Percentiles rank a stretch among this genome's conserved stretches.
These are phyloP conservation scores for Gadopsis bispinosus DNA, from an alignment of 2,797 vertebrate genomes.

Conservation along the genomic window DNA sequence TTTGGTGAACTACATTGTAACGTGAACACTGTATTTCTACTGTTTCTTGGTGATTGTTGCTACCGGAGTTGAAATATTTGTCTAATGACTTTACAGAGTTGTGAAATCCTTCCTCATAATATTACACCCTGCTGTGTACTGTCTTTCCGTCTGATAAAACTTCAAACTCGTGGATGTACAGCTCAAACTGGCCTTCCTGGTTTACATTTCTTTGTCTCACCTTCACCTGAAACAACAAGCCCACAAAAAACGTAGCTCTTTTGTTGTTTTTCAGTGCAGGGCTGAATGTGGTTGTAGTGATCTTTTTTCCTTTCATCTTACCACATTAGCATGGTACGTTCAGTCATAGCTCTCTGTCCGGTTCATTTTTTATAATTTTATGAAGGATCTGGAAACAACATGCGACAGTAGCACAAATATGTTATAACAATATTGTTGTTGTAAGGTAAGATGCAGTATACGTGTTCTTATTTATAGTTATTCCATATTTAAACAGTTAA, in stretches of 20 bases:
- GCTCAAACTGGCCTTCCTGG: no score
- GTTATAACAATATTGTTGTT: background rate
- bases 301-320: background rate
- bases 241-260: no score
- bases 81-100: background rate
- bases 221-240: no score
- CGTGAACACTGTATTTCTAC: background rate
- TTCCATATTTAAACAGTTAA: background rate
- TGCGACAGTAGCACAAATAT: background rate
- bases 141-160: no score
- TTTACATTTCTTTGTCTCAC: no score
- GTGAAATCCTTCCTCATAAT: no score
- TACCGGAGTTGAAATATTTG: background rate
- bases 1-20: background rate
- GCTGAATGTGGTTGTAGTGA: background rate
- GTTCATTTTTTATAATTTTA: background rate
- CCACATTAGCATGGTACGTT: background rate
- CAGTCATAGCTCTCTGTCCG: background rate
- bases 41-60: background rate
- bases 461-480: background rate
- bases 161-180: no score
- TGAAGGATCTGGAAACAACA: background rate
- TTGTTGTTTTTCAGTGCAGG: no score
- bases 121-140: no score
- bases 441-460: background rate